Percentiles rank a stretch among this genome's conserved stretches.
These are phyloP conservation scores for Gila orcuttii DNA, from an alignment of 2,113 vertebrate genomes.

Conservation along the genomic window DNA sequence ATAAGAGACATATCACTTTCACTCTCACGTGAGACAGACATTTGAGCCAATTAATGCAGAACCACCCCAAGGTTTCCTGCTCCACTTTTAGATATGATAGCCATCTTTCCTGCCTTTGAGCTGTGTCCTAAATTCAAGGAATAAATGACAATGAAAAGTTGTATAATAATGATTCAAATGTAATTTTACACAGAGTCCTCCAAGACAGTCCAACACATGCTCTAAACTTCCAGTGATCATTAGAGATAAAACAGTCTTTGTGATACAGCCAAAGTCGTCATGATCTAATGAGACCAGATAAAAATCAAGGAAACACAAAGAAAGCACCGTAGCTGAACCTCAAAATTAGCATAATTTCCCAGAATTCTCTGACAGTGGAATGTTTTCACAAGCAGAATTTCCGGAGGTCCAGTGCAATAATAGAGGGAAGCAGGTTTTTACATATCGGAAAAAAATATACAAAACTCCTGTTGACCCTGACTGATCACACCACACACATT, in stretches of 20 bases:
- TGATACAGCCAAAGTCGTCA: slow-evolving; percentile 30
- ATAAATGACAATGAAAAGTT: background rate
- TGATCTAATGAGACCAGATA: slow-evolving; percentile 36
- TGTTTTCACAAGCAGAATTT: slow-evolving; percentile 41
- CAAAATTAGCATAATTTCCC: slow-evolving; percentile 28
- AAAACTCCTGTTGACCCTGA: background rate
- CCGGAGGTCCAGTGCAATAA: slow-evolving; percentile 6
- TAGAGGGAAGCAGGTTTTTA: slow-evolving; percentile 16
- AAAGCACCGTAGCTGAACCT: slow-evolving; percentile 16
- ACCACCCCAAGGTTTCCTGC: slow-evolving; percentile 47
- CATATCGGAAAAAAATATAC: slow-evolving; percentile 1
- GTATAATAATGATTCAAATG: background rate
- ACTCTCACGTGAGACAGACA: slow-evolving; percentile 43
- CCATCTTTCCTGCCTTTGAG: slow-evolving; percentile 15
- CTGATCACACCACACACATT: background rate
- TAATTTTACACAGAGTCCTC: background rate
- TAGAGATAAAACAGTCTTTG: background rate
- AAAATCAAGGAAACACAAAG: slow-evolving; percentile 37
- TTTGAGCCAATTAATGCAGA: slow-evolving; percentile 40
- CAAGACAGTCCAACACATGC: no score
- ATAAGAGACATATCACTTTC: slow-evolving; percentile 30
- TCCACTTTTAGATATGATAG: slow-evolving; percentile 32
- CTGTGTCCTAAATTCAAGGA: slow-evolving; percentile 34
- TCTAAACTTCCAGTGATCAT: background rate
- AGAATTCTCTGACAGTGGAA: slow-evolving; percentile 18